These are phyloP conservation scores for Hiodon tergisus DNA, from an alignment of 2,113 vertebrate genomes.

Conservation along the genomic window DNA sequence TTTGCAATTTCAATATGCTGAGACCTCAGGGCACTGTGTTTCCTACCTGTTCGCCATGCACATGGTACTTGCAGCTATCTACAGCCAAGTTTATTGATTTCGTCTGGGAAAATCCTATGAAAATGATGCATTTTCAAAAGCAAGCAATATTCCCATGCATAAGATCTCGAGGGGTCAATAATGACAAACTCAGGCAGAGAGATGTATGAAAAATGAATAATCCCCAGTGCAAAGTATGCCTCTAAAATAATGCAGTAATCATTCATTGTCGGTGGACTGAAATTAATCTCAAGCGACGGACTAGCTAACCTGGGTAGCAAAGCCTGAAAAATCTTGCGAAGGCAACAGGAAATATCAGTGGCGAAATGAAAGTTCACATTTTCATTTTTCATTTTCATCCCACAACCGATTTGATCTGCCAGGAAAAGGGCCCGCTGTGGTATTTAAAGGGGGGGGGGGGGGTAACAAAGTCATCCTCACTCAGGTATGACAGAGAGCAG, in stretches of 20 bases:
- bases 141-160: not conserved
- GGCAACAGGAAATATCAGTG: not conserved
- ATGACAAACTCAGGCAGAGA: constrained; percentile 6
- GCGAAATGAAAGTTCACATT: not conserved
- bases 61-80: no score
- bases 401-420: not conserved
- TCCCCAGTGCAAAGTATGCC: not conserved
- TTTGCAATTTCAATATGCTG: no score
- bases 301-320: not conserved
- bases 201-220: not conserved
- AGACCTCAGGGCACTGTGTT: no score
- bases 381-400: not conserved
- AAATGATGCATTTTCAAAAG: not conserved
- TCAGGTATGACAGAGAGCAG: no score
- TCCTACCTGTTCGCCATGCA: no score
- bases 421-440: not conserved
- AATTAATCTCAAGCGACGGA: not conserved
- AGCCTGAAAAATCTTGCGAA: not conserved
- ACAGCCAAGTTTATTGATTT: no score
- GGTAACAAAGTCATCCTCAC: no score
- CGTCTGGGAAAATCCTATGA: no score
- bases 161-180: not conserved
- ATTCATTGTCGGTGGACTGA: not conserved
- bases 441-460: not conserved
- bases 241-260: not conserved